Conservation (phyloP, 2,888 invertebrate genomes). For the Aproaerema taeniolella region DNA sequence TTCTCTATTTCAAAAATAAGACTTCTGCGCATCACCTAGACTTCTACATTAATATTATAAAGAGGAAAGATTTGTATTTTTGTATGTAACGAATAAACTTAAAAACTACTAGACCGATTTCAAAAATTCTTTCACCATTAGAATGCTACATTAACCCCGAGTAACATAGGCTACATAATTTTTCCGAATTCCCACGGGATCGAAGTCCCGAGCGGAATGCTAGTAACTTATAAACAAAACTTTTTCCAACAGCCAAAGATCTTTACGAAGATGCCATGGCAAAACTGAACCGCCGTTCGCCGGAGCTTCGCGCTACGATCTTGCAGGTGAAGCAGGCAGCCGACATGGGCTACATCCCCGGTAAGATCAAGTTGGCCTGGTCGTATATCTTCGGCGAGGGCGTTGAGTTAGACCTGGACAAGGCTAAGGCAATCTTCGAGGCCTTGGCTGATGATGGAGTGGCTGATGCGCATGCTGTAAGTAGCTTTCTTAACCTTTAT, state of each 20-base stretch:
- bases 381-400: slow-evolving; percentile 90
- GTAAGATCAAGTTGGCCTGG: slow-evolving; percentile 92
- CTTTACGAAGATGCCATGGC: slow-evolving; percentile 84
- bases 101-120: too few relatives aligned
- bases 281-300: slow-evolving; percentile 84
- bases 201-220: too few relatives aligned
- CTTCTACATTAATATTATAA: too few relatives aligned
- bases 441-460: slow-evolving; percentile 86
- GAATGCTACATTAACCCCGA: too few relatives aligned
- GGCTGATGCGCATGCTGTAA: slow-evolving; percentile 93
- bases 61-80: too few relatives aligned
- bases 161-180: too few relatives aligned
- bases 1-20: too few relatives aligned
- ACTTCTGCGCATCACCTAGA: too few relatives aligned
- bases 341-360: slow-evolving; percentile 86
- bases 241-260: slow-evolving; percentile 79
- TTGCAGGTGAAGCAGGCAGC: slow-evolving; percentile 88
- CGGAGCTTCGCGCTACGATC: slow-evolving; percentile 86
- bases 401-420: slow-evolving; percentile 84
- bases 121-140: too few relatives aligned
- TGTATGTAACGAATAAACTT: too few relatives aligned
- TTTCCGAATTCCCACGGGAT: too few relatives aligned
- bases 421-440: slow-evolving; percentile 86
- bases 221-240: neutral
- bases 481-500: too few relatives aligned